Conservation (phyloP, 2,113 vertebrate species). For the Gallinago media region DNA sequence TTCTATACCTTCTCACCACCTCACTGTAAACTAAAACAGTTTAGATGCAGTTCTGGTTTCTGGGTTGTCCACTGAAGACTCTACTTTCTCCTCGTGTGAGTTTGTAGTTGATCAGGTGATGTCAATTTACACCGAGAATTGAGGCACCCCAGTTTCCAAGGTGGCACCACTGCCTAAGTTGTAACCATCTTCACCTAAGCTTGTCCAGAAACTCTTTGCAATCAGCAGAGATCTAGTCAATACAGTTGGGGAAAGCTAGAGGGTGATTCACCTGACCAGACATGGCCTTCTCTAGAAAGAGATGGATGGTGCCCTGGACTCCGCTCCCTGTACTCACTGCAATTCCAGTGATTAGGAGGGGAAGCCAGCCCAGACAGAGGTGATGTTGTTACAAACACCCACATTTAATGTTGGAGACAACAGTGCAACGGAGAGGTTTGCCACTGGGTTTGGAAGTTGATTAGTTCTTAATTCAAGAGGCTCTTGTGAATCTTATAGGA, state of each 20-base stretch:
- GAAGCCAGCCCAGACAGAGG: background rate
- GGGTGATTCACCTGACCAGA: background rate
- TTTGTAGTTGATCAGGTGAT: background rate
- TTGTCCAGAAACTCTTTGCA: background rate
- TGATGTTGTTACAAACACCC: background rate
- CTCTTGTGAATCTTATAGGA: background rate
- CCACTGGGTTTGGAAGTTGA: background rate
- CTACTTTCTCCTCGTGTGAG: background rate
- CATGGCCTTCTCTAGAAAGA: background rate
- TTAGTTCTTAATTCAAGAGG: background rate
- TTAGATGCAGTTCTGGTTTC: background rate
- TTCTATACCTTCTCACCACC: background rate
- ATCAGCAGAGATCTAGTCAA: background rate
- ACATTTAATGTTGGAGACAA: background rate
- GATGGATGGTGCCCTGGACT: background rate
- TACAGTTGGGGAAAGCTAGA: background rate
- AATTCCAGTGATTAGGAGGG: background rate
- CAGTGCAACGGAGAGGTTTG: background rate
- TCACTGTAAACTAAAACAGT: background rate
- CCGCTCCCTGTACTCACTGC: accelerated
- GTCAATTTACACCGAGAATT: background rate
- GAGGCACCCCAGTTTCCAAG: background rate
- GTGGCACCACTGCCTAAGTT: background rate
- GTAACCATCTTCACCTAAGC: background rate
- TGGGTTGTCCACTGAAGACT: background rate